Evolutionary conservation across 2,888 invertebrate genomes (phyloP).

Genomic region (Sinotaia quadrata): DNA sequence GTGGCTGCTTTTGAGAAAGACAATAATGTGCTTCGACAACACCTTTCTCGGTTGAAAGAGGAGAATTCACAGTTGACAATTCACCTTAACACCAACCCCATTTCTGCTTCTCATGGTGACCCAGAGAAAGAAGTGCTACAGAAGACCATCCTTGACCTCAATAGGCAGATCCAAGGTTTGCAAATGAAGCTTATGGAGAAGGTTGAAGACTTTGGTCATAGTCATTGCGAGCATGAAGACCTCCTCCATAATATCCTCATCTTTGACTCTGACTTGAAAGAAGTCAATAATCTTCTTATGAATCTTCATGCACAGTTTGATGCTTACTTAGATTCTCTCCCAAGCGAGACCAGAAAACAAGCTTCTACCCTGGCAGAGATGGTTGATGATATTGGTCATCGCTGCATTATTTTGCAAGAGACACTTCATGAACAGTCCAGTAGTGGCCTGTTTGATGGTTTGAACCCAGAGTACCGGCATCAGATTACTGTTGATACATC

Average conservation of each 20-base stretch:
- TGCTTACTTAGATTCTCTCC: slow-evolving; percentile 43
- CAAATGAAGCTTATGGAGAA: slow-evolving; percentile 46
- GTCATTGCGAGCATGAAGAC: slow-evolving; percentile 36
- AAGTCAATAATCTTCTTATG: slow-evolving; percentile 49
- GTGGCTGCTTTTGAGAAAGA: slow-evolving; percentile 56
- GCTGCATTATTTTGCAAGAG: slow-evolving; percentile 53
- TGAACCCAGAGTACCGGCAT: slow-evolving; percentile 33
- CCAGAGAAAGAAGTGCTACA: slow-evolving; percentile 51
- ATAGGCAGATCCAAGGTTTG: slow-evolving; percentile 49
- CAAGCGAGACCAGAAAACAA: slow-evolving; percentile 43
- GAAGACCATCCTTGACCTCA: slow-evolving; percentile 48
- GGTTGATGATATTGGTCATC: slow-evolving; percentile 52
- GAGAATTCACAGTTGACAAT: slow-evolving; percentile 55
- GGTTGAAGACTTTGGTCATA: slow-evolving; percentile 29
- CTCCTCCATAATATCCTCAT: slow-evolving; percentile 55
- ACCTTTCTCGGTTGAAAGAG: slow-evolving; percentile 55
- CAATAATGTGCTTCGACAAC: slow-evolving; percentile 51
- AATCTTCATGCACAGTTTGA: slow-evolving; percentile 51
- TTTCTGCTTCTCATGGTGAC: slow-evolving; percentile 26
- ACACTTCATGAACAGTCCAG: slow-evolving; percentile 46
- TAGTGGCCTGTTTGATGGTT: slow-evolving; percentile 9
- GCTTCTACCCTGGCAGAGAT: slow-evolving; percentile 44
- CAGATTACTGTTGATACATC: slow-evolving; percentile 36
- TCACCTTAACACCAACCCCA: slow-evolving; percentile 31
- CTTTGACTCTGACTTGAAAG: slow-evolving; percentile 56